Base-by-base conservation (phyloP, 2,113 vertebrate genomes). In the Pollimyrus isidori region DNA sequence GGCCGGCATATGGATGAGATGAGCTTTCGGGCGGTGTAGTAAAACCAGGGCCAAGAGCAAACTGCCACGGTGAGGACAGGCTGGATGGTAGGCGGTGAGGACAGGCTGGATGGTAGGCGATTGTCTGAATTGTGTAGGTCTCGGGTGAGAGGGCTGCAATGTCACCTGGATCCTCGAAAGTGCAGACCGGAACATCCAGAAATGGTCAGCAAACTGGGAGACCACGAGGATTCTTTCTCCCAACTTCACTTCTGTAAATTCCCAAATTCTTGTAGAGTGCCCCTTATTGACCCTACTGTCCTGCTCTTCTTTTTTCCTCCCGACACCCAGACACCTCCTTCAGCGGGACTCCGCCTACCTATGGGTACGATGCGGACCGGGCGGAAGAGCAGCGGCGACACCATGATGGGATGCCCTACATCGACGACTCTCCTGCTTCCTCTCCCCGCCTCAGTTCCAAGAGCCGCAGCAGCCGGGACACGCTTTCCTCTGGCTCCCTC, bases 391-490 rank as follows among this genome's bases (percentile, higher is more conserved):
- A 95, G 92, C 93, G 94, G 90, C 93, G 94, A 76, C 89, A 87
- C 80, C 97, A 96, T 90, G 97, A 97, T 21, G 93, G 96, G 82
- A 95, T 97, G 91, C 96, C 97, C 88, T 97, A 96, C 92, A 94
- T 96, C 0, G 96, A 96, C 0, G 96, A 97, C 90, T 98, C 98
- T 0, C 97, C 97, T 0, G 95, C 97, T 7, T 97, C 96, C 35
- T 98, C 98, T 0, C 98, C 97, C 0, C 96, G 96, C 6, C 96
- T 98, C 46, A 93, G 96, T 88, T 96, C 96, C 91, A 97, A 98
- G 93, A 96, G 96, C 92, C 95, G 96, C 56, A 95, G 94, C 92
- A 95, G 96, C 93, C 93, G 96, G 2, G 97, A 98, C 50, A 95
- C 95, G 0, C 94, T 96, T 86, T 96, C 95, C 84, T 96, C 96